Evolutionary conservation across 2,888 invertebrate genomes (phyloP), one percentile per base, ranked within the genome.

Genomic region (Lasius platythorax): DNA sequence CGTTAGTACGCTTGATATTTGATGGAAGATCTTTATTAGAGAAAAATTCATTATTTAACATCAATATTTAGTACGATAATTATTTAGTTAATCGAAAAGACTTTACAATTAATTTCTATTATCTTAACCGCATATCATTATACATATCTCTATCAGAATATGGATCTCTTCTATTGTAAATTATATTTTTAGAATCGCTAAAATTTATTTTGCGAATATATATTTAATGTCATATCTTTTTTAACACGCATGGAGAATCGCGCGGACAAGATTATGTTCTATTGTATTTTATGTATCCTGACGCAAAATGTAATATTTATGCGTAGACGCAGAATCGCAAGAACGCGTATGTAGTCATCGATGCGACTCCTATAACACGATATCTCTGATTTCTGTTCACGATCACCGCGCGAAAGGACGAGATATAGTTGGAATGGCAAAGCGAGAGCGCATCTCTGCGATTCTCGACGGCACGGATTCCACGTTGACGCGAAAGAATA

Each of bases 331-430:
- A 9, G 18, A 63, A 63, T 63, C 30, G 33, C 63, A 18, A 3
- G 18, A 33, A 33, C 15, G 3, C 18, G 3, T 63, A 63, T 18
- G 9, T 18, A 18, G 6, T 72, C n/a, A 56, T 68, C 43, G 72
- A 5, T 23, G 53, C 61, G 4, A 33, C 23, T 30, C 43, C 28
- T 50, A 28, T 37, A 18, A n/a, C 40, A n/a, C 46, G 83, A 66
- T 66, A 83, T 82, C 66, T 82, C 66, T 53, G 56, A 84, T 83
- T 84, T 73, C 46, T 66, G n/a, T 72, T 72, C 72, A 72, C 72
- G 84, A 82, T 82, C 37, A 33, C 12, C 50, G 11, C 40, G 40
- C 18, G 43, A 78, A 28, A 58, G 50, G 37, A 66, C 61, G 15
- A 68, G 66, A 30, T 56, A 18, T 28, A 18, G 40, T 23, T 23